Evolutionary conservation across 2,888 invertebrate genomes (phyloP).

Genomic region (Pyrgus malvae): DNA sequence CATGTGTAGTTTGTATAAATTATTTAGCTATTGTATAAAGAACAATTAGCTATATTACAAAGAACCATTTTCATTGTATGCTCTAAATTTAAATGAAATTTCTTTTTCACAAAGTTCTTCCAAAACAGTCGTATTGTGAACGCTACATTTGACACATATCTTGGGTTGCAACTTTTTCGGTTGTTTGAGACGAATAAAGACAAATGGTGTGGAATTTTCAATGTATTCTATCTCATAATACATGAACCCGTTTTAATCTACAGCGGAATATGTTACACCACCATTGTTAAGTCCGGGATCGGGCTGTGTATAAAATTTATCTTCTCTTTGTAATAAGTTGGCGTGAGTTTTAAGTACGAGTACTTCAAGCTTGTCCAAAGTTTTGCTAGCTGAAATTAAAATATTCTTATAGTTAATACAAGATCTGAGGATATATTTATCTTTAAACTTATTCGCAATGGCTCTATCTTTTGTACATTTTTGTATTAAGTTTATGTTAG

Average conservation of each 20-base stretch:
- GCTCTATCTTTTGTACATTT: neutral
- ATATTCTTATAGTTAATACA: constrained; percentile 3
- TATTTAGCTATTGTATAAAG: neutral
- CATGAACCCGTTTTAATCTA: constrained; percentile 23
- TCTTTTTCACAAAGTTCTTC: neutral
- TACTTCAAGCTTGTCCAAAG: neutral
- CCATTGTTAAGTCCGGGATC: neutral
- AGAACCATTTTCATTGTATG: too few relatives aligned
- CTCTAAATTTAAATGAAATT: too few relatives aligned
- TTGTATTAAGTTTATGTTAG: neutral
- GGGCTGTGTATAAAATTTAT: constrained; percentile 2
- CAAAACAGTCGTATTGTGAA: neutral
- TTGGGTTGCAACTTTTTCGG: neutral
- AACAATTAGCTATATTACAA: neutral
- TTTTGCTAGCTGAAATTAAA: constrained; percentile 1
- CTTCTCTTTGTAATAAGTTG: constrained; percentile 5
- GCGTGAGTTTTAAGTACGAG: neutral
- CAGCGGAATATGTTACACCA: constrained; percentile 10
- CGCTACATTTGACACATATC: constrained; percentile 3
- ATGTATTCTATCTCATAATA: constrained; percentile 27
- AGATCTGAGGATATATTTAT: neutral
- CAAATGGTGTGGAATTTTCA: constrained; percentile 28
- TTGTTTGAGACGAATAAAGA: constrained; percentile 9
- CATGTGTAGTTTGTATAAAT: too few relatives aligned
- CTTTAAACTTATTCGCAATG: neutral